Evolutionary conservation across 2,888 invertebrate genomes (phyloP).

Genomic region (Synergus umbraculus): DNA sequence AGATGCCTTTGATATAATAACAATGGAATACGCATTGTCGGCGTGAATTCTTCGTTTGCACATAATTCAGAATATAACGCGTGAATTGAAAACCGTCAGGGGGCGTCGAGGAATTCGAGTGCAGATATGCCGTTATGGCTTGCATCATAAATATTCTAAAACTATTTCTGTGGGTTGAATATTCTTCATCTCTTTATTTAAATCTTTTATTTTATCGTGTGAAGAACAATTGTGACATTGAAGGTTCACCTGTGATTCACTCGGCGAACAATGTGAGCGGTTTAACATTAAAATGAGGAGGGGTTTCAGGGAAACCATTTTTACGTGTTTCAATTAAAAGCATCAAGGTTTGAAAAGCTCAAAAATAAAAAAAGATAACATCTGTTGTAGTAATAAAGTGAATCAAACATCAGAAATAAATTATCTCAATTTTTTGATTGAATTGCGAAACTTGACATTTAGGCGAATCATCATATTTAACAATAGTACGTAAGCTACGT

Average conservation of each 20-base stretch:
- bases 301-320: background rate
- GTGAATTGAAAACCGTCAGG: slow-evolving; percentile 44
- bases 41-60: slow-evolving; percentile 50
- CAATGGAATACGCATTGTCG: slow-evolving; percentile 47
- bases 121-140: slow-evolving; percentile 44
- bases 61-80: slow-evolving; percentile 52
- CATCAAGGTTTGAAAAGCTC: too few species aligned
- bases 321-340: background rate
- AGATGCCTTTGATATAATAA: slow-evolving; percentile 37
- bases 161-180: slow-evolving; percentile 48
- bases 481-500: too few species aligned
- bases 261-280: slow-evolving; percentile 18
- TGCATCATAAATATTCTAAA: slow-evolving; percentile 43
- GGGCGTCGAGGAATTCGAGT: slow-evolving; percentile 54
- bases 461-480: too few species aligned
- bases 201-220: slow-evolving; percentile 5
- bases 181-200: slow-evolving; percentile 33
- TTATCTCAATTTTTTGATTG: too few species aligned
- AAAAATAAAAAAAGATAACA: too few species aligned
- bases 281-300: background rate
- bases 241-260: slow-evolving; percentile 17
- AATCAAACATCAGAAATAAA: too few species aligned
- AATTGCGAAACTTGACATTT: too few species aligned
- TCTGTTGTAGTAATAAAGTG: too few species aligned
- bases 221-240: slow-evolving; percentile 37